A percentile compares a stretch with the other conserved stretches of the same genome.
These are phyloP conservation scores for Cremastinae sp. DNA, from an alignment of 2,888 invertebrate species.

Conservation along the genomic window DNA sequence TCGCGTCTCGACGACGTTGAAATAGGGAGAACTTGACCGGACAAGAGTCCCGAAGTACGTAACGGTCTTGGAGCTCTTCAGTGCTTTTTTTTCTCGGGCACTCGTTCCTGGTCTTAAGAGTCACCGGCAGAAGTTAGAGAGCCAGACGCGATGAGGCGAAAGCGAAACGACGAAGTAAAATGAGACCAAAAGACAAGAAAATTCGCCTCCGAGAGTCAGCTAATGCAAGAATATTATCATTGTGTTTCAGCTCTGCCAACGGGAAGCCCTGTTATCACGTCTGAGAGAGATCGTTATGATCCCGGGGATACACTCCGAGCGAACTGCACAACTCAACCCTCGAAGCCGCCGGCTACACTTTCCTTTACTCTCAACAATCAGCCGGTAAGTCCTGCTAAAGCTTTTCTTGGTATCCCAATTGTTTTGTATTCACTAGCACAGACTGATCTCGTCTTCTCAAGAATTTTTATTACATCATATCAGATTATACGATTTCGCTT, in stretches of 20 bases:
- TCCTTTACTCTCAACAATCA: conserved; percentile 90
- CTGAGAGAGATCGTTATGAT: conserved; percentile 88
- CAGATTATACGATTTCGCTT: no score
- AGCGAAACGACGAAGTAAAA: conserved; percentile 5
- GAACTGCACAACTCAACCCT: conserved; percentile 90
- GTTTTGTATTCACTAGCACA: not conserved
- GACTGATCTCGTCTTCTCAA: not conserved
- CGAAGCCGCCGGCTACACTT: conserved; percentile 88
- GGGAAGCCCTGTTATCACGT: conserved; percentile 85
- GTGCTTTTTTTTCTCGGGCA: not conserved
- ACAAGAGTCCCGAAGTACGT: conserved; percentile 22
- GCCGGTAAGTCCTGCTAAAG: conserved; percentile 83
- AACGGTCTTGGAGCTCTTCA: conserved; percentile 9
- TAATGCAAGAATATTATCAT: conserved; percentile 60
- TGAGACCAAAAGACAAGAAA: conserved; percentile 13
- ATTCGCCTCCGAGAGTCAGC: conserved; percentile 20
- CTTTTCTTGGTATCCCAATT: not conserved
- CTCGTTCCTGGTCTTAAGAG: not conserved
- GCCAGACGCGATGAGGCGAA: not conserved
- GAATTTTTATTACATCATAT: not conserved
- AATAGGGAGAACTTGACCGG: conserved; percentile 10
- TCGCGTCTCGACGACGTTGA: conserved; percentile 21
- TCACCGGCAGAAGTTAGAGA: not conserved
- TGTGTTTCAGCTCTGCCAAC: conserved; percentile 87
- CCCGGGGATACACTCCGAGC: conserved; percentile 88